These are phyloP conservation scores for Machimus atricapillus DNA, from an alignment of 2,888 invertebrate genomes.

Conservation along the genomic window DNA sequence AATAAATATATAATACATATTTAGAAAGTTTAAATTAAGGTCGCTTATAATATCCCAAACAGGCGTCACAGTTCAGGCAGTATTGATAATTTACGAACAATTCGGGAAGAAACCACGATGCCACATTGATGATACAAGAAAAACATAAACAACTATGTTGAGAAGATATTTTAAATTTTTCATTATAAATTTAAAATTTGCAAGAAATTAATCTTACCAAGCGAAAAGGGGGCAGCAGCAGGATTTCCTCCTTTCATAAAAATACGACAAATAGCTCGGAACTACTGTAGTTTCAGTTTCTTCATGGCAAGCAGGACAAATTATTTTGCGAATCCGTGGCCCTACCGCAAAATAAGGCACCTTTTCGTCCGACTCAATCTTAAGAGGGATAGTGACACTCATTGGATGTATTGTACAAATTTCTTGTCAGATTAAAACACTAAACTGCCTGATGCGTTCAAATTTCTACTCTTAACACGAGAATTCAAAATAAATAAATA, in stretches of 20 bases:
- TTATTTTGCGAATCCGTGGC: slow-evolving; percentile 54
- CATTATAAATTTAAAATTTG: background rate
- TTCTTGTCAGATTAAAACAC: background rate
- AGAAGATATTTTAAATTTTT: background rate
- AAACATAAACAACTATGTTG: background rate
- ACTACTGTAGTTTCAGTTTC: slow-evolving; percentile 50
- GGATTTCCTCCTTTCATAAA: background rate
- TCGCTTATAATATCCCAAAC: slow-evolving; percentile 57
- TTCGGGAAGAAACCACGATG: background rate
- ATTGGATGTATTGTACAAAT: background rate
- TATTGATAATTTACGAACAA: background rate
- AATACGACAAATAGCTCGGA: background rate
- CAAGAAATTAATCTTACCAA: background rate
- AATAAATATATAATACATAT: background rate
- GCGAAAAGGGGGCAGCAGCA: slow-evolving; percentile 1
- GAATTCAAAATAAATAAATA: background rate
- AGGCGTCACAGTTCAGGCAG: slow-evolving; percentile 56
- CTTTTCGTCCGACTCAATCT: background rate
- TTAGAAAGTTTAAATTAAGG: slow-evolving; percentile 53
- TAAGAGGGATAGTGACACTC: background rate
- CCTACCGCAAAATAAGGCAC: slow-evolving; percentile 55
- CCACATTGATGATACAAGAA: slow-evolving; percentile 11
- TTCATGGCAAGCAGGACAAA: slow-evolving; percentile 56
- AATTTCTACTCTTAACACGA: background rate
- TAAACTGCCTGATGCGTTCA: background rate